phyloP scores from a whole-genome alignment of 2,797 vertebrate genomes.

The Enoplosus armatus region DNA sequence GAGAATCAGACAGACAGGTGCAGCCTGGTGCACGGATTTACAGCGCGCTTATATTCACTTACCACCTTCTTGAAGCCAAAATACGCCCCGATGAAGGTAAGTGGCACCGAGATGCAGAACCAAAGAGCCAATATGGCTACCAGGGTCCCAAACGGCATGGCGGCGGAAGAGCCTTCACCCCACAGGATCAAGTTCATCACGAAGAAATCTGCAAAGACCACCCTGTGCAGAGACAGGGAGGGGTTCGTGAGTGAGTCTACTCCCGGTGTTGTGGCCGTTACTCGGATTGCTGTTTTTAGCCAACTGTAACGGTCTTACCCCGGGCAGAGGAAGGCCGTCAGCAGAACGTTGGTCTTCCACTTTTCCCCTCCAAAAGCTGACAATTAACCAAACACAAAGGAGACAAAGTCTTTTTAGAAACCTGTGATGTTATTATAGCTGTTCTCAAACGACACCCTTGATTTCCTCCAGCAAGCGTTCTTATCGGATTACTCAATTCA shows the following conservation, averaged over 20 bases:
- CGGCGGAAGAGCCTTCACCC: slow-evolving; percentile 95
- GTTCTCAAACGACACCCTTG: not conserved
- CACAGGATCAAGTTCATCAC: slow-evolving; percentile 96
- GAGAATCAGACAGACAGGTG: not conserved
- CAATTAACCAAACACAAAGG: not conserved
- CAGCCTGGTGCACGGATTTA: not conserved
- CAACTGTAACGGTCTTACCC: slow-evolving; percentile 83
- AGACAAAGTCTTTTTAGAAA: too few species aligned
- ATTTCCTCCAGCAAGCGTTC: not conserved
- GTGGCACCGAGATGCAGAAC: slow-evolving; percentile 96
- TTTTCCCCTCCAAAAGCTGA: slow-evolving; percentile 92
- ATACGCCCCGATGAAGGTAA: slow-evolving; percentile 94
- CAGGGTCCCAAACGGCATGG: slow-evolving; percentile 94
- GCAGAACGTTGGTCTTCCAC: slow-evolving; percentile 96
- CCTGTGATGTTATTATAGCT: not conserved
- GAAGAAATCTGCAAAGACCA: slow-evolving; percentile 96
- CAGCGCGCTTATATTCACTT: slow-evolving; percentile 73
- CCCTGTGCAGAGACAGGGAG: slow-evolving; percentile 77
- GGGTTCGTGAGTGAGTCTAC: not conserved
- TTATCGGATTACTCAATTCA: not conserved
- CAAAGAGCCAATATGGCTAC: slow-evolving; percentile 95
- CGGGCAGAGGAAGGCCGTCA: slow-evolving; percentile 95
- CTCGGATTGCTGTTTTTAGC: not conserved
- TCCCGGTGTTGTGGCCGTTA: not conserved
- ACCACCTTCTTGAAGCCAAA: slow-evolving; percentile 95